Evolutionary conservation across 1,140 invertebrate genomes (phyloP).

Genomic region (Hestina assimilis): DNA sequence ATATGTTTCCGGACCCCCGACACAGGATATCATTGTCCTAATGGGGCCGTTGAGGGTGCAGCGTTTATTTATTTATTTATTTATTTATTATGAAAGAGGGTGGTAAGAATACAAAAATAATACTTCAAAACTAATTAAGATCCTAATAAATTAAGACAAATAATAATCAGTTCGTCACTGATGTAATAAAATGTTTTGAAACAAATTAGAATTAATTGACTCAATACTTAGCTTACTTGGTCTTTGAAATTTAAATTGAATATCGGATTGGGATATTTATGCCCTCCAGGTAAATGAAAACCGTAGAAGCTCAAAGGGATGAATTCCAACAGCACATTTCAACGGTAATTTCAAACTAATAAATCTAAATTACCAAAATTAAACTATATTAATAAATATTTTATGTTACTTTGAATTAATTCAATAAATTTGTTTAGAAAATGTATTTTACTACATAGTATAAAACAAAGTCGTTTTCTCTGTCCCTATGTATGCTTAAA

Average conservation of each 20-base stretch:
- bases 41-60: no score
- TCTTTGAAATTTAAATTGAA: conserved; percentile 34
- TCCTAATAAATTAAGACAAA: neutral
- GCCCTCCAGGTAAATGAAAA: conserved; percentile 29
- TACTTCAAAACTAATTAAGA: no score
- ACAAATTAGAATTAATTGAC: conserved; percentile 6
- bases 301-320: conserved; percentile 25
- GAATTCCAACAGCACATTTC: conserved; percentile 18
- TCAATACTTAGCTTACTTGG: conserved; percentile 1
- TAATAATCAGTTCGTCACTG: neutral
- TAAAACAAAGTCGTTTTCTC: no score
- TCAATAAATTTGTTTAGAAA: no score
- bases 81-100: neutral
- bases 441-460: no score
- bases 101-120: no score
- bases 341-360: conserved; percentile 18
- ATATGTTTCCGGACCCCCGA: no score
- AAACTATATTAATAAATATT: no score
- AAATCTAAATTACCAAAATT: conserved; percentile 21
- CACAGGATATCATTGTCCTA: no score
- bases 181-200: neutral
- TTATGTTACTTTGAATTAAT: no score
- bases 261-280: conserved; percentile 25
- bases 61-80: no score
- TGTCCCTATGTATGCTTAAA: no score